A percentile compares a stretch with the other conserved stretches of the same genome.
These are phyloP conservation scores for Pteria penguin DNA, from an alignment of 2,888 invertebrate genomes.

Conservation along the genomic window DNA sequence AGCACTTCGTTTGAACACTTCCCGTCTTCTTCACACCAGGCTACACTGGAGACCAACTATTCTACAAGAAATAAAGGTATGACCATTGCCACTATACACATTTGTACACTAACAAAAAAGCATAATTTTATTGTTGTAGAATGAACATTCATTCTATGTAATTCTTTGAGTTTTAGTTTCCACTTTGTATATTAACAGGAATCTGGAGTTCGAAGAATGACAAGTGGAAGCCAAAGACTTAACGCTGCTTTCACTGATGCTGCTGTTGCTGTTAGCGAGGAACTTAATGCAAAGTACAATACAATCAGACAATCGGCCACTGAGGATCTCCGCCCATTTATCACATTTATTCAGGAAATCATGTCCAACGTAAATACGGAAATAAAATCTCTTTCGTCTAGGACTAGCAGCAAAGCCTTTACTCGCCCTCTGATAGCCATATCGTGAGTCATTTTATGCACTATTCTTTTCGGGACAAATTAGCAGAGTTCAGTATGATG, in stretches of 20 bases:
- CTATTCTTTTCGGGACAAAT: too few species aligned
- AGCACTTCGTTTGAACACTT: conserved; percentile 62
- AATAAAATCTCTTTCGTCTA: too few species aligned
- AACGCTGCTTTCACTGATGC: conserved; percentile 9
- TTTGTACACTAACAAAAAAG: neutral
- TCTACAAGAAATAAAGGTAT: conserved; percentile 59
- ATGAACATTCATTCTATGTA: neutral
- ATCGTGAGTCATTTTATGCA: too few species aligned
- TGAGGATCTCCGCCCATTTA: conserved; percentile 26
- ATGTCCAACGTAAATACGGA: neutral
- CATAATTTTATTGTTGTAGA: neutral
- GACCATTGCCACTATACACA: neutral
- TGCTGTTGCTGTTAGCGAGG: conserved; percentile 23
- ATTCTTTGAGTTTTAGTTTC: neutral
- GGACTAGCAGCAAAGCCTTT: too few species aligned
- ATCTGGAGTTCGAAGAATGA: conserved; percentile 25
- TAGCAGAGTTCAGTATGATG: too few species aligned
- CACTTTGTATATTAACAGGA: neutral
- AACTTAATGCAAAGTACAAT: conserved; percentile 31
- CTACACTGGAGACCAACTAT: conserved; percentile 67
- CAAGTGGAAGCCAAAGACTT: conserved; percentile 9
- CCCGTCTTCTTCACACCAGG: conserved; percentile 64
- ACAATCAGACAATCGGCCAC: conserved; percentile 14
- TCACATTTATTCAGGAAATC: conserved; percentile 16
- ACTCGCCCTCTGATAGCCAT: too few species aligned